Evolutionary conservation across 2,797 vertebrate genomes (phyloP).

Genomic region (Trichosurus vulpecula): DNA sequence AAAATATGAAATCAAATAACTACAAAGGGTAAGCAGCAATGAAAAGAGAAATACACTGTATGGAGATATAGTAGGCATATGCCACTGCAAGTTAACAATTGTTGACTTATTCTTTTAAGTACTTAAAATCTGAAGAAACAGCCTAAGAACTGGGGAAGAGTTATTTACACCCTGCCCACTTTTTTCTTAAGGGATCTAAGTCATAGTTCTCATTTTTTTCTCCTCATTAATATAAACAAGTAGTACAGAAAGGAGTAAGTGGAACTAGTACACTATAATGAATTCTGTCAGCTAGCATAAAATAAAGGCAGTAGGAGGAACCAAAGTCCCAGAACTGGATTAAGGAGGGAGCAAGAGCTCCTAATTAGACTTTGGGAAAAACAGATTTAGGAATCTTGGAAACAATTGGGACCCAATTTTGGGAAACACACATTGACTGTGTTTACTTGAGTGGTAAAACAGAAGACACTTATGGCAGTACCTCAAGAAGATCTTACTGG

Average conservation of each 20-base stretch:
- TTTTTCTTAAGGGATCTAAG: neutral
- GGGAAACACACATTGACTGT: neutral
- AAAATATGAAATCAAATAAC: slow-evolving; percentile 23
- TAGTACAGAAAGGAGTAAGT: neutral
- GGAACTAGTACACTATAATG: neutral
- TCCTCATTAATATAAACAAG: neutral
- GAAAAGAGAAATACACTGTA: neutral
- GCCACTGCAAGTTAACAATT: neutral
- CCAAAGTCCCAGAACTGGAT: neutral
- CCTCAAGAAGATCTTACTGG: neutral
- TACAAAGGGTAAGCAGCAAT: neutral
- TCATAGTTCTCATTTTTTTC: neutral
- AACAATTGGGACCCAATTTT: neutral
- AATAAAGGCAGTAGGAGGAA: neutral
- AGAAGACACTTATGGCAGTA: neutral
- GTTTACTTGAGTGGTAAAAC: neutral
- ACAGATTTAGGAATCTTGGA: neutral
- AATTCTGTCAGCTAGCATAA: neutral
- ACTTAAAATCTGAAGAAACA: neutral
- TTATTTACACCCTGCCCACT: neutral
- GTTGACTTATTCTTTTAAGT: neutral
- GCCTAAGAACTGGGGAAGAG: neutral
- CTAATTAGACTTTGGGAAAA: neutral
- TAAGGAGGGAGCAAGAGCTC: neutral
- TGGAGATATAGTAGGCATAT: neutral